Evolutionary conservation across 1,140 invertebrate species (phyloP).

Genomic region (Procambarus clarkii): DNA sequence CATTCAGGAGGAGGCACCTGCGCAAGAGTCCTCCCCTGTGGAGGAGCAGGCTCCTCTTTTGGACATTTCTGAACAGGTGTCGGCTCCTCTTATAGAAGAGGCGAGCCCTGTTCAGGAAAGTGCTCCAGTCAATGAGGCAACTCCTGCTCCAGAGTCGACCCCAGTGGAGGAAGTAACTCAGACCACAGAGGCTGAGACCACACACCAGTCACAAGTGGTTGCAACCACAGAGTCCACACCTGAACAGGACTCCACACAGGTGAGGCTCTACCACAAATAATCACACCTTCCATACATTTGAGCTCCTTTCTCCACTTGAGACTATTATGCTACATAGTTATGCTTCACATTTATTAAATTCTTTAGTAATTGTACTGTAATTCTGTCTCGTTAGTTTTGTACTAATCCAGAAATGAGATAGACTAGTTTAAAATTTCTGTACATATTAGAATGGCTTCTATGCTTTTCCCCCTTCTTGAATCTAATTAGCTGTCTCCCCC

Average conservation of each 20-base stretch:
- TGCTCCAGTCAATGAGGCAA: constrained; percentile 41
- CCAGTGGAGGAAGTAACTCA: constrained; percentile 36
- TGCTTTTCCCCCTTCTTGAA: too few relatives aligned
- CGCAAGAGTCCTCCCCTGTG: constrained; percentile 16
- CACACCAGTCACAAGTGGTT: constrained; percentile 43
- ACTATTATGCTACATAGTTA: too few relatives aligned
- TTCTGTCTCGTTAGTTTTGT: not conserved
- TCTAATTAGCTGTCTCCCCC: too few relatives aligned
- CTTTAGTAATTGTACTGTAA: too few relatives aligned
- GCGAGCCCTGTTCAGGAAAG: constrained; percentile 20
- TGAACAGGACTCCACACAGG: constrained; percentile 62
- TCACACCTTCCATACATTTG: not conserved
- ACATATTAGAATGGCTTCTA: too few relatives aligned
- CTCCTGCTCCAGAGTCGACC: constrained; percentile 21
- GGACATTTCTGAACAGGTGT: constrained; percentile 35
- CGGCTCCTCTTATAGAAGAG: constrained; percentile 36
- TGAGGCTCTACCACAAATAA: constrained; percentile 22
- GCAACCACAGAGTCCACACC: constrained; percentile 51
- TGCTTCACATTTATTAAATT: too few relatives aligned
- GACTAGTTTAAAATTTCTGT: too few relatives aligned
- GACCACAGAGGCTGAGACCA: constrained; percentile 36
- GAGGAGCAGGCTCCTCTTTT: constrained; percentile 40
- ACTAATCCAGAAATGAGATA: not conserved
- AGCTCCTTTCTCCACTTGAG: not conserved
- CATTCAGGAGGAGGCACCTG: constrained; percentile 7